Evolutionary conservation across 2,797 vertebrate genomes (phyloP).

Genomic region (Mormyrus proboscirostris): DNA sequence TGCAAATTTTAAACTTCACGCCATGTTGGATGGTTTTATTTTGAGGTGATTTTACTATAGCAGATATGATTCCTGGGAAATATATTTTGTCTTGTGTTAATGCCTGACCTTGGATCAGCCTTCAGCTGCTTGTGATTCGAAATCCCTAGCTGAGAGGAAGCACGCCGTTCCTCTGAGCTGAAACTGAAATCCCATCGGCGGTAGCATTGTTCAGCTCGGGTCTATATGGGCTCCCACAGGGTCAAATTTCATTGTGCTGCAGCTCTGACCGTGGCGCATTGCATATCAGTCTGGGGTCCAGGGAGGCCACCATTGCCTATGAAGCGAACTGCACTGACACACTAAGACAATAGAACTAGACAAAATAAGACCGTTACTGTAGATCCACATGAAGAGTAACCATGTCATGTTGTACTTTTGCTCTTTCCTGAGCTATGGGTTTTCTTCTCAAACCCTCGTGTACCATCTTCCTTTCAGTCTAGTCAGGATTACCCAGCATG

Average conservation of each 20-base stretch:
- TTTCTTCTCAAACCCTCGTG: not conserved
- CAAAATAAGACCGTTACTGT: not conserved
- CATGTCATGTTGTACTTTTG: not conserved
- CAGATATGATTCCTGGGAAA: not conserved
- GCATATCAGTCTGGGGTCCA: not conserved
- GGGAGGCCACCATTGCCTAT: not conserved
- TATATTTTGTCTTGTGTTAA: not conserved
- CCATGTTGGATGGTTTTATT: not conserved
- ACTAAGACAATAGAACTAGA: not conserved
- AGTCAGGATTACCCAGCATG: constrained; percentile 53
- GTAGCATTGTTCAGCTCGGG: not conserved
- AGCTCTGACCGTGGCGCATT: not conserved
- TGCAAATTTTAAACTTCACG: not conserved
- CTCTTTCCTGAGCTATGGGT: not conserved
- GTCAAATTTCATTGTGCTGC: not conserved
- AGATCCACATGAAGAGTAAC: not conserved
- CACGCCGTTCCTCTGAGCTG: not conserved
- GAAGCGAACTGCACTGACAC: not conserved
- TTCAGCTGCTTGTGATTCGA: not conserved
- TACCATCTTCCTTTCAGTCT: constrained; percentile 24
- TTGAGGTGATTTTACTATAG: not conserved
- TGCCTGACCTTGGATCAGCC: not conserved
- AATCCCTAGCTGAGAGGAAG: not conserved
- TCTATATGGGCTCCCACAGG: not conserved
- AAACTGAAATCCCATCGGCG: not conserved